Conservation (phyloP, 2,888 invertebrate genomes). For the Folsomia candida region DNA sequence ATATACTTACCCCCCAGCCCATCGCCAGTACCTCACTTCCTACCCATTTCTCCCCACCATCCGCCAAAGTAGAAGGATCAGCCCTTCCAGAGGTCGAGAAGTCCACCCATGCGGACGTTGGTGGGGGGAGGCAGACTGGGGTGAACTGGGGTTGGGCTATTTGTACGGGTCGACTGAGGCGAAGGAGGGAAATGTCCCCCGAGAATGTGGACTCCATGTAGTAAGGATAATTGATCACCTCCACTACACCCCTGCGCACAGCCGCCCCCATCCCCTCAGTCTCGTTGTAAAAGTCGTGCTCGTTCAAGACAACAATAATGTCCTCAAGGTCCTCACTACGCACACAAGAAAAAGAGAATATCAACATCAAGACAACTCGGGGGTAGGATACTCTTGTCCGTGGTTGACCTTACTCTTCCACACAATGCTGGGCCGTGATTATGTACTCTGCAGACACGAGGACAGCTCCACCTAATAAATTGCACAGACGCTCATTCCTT, state of each 20-base stretch:
- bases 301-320: conserved; percentile 43
- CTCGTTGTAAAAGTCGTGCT: conserved; percentile 47
- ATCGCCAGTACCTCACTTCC: conserved; percentile 46
- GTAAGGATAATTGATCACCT: conserved; percentile 47
- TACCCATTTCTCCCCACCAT: conserved; percentile 29
- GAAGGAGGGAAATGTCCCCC: conserved; percentile 46
- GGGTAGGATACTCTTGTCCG: neutral
- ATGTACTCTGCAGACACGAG: conserved; percentile 57
- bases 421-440: conserved; percentile 77
- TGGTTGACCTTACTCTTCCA: conserved; percentile 64
- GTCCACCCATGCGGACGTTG: neutral
- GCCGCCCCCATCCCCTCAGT: conserved; percentile 40
- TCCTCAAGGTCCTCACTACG: conserved; percentile 48
- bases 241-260: conserved; percentile 35
- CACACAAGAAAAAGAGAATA: no score
- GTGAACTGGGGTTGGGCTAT: conserved; percentile 37
- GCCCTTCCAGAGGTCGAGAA: no score
- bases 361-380: no score
- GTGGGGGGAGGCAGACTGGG: conserved; percentile 42
- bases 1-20: no score
- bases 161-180: conserved; percentile 39
- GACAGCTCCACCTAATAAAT: no score
- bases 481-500: conserved; percentile 56
- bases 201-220: conserved; percentile 48
- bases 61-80: no score